Base-by-base conservation (phyloP, 2,797 vertebrate genomes). In the Peromyscus eremicus region DNA sequence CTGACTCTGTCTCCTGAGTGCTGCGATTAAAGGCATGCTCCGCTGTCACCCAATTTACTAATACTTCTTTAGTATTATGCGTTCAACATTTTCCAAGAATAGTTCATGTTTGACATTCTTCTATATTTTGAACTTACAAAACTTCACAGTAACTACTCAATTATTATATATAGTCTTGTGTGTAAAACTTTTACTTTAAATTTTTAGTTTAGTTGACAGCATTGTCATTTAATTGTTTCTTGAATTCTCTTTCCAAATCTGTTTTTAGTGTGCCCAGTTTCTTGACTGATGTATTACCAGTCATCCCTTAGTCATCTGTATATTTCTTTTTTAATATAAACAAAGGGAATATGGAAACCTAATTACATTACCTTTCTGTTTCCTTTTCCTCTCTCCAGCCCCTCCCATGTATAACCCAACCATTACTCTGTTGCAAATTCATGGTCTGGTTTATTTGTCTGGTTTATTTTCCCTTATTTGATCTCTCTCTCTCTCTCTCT, bases 181-280 rank as follows among this genome's bases (percentile, higher is more conserved):
- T 60, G 27, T 85, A 93, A 85, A 71, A 29, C 6, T 71, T 95
- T 89, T 79, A 32, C 79, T 77, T 80, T 32, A 87, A 79, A 90
- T 1, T 77, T 87, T 16, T 71, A 21, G 68, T n/a, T 71, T 34
- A 94, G 25, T 34, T n/a, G 19, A 73, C 1, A 93, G 10, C 86
- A 68, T 83, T 86, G 19, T 16, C n/a, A 43, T 57, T 37, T 80
- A 17, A 70, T 0, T 29, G 0, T 73, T 27, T 4, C 5, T 70
- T 93, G 57, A 46, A 79, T 29, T 76, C 49, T 49, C 12, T 6
- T 85, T 79, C 34, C 13, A 46, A 75, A 13, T 73, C 1, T 55
- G 0, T 60, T 86, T 66, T 82, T 75, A 19, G 43, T 77, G 11
- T 66, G 37, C 7, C 46, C 86, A 0, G 2, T 46, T 14, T 83